phyloP scores from a whole-genome alignment of 2,888 invertebrate genomes.

The Osedax fenrisi region DNA sequence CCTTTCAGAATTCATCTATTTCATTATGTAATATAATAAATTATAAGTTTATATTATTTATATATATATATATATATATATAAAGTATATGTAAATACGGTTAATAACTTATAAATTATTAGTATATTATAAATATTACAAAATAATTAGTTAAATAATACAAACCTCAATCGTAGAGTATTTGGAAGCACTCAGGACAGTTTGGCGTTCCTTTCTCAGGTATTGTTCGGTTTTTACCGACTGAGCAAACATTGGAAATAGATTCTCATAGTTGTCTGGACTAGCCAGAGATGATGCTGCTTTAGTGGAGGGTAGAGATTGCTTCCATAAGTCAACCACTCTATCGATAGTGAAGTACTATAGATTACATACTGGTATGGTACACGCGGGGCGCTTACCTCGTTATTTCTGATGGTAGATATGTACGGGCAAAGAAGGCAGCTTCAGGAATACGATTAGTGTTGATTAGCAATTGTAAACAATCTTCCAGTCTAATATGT shows the following conservation, averaged over 20 bases:
- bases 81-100: too few relatives aligned
- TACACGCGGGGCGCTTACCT: too few relatives aligned
- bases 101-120: too few relatives aligned
- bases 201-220: conserved; percentile 41
- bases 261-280: conserved; percentile 84
- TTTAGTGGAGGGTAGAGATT: conserved; percentile 71
- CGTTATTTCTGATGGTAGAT: conserved; percentile 80
- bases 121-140: background rate
- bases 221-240: conserved; percentile 62
- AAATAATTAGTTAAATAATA: conserved; percentile 22
- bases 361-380: too few relatives aligned
- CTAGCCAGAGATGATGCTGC: conserved; percentile 87
- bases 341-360: conserved; percentile 45
- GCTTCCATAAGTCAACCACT: conserved; percentile 77
- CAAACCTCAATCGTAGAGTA: conserved; percentile 54
- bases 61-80: background rate
- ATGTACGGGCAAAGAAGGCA: conserved; percentile 90
- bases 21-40: too few relatives aligned
- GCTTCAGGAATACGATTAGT: conserved; percentile 86
- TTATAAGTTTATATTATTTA: too few relatives aligned
- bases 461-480: conserved; percentile 73
- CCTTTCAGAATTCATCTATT: conserved; percentile 55
- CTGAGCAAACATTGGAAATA: conserved; percentile 74
- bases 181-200: conserved; percentile 55
- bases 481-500: conserved; percentile 60